A percentile compares a stretch with the other conserved stretches of the same genome.
Evolutionary conservation across 2,888 invertebrate genomes (phyloP).

Genomic region (Aphrophora alni): DNA sequence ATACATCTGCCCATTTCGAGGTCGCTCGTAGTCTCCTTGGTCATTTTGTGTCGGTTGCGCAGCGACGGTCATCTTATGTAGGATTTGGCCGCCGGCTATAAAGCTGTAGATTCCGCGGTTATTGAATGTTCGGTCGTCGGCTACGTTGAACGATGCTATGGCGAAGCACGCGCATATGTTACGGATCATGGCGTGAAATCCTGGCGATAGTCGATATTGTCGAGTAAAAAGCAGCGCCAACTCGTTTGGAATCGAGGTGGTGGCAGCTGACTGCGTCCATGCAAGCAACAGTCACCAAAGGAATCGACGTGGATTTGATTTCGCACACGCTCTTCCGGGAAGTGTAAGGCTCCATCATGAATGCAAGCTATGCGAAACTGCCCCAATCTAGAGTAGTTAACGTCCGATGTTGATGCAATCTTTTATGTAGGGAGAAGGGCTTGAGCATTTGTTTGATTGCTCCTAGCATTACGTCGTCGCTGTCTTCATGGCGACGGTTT

Average conservation of each 20-base stretch:
- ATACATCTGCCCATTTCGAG: background rate
- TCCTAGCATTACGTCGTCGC: no score
- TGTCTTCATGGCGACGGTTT: no score
- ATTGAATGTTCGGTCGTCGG: conserved; percentile 12
- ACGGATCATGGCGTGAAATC: background rate
- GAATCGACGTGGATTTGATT: background rate
- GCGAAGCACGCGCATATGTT: conserved; percentile 6
- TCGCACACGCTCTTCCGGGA: conserved; percentile 2
- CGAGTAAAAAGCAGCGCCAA: background rate
- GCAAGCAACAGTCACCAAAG: conserved; percentile 7
- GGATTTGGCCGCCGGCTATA: background rate
- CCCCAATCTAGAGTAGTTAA: background rate
- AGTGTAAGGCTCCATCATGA: background rate
- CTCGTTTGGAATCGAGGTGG: background rate
- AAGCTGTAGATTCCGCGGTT: background rate
- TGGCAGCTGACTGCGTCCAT: background rate
- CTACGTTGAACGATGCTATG: background rate
- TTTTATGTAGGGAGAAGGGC: no score
- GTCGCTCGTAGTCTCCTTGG: background rate
- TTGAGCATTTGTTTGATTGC: no score
- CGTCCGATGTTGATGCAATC: no score
- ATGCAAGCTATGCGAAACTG: background rate
- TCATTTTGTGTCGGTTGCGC: background rate
- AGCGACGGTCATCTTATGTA: background rate
- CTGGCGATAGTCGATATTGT: background rate